These are phyloP conservation scores for Scolopax mira DNA, from an alignment of 2,113 vertebrate species.

Conservation along the genomic window DNA sequence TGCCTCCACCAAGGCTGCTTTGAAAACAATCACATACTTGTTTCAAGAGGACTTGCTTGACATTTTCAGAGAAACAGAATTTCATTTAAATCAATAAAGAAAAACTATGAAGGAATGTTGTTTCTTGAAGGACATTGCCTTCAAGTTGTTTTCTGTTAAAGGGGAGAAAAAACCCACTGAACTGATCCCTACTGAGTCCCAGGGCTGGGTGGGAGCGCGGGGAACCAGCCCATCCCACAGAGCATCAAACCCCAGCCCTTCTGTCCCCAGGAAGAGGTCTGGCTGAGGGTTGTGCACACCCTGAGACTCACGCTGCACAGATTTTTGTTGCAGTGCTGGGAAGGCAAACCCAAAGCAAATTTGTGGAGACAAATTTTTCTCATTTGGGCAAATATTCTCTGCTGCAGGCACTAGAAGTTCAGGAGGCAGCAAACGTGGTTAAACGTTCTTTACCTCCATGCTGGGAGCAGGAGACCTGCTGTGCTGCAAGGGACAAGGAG, in stretches of 20 bases:
- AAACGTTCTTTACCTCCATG: not conserved
- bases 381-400: not conserved
- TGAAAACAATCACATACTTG: not conserved
- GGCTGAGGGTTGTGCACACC: rapidly evolving
- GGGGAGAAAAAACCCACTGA: not conserved
- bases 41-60: not conserved
- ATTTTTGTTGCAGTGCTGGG: not conserved
- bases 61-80: not conserved
- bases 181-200: not conserved
- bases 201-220: not conserved
- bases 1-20: not conserved
- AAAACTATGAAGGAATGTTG: not conserved
- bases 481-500: not conserved
- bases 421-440: not conserved
- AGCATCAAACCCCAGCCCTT: not conserved
- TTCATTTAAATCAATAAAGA: not conserved
- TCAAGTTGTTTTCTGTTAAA: not conserved
- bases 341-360: not conserved
- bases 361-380: not conserved
- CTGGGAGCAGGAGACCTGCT: not conserved
- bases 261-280: rapidly evolving
- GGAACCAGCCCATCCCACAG: rapidly evolving
- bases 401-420: not conserved
- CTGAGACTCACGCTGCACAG: rapidly evolving
- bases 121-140: not conserved